Evolutionary conservation across 2,888 invertebrate species (phyloP).

Genomic region (Acanthopleura granulata): DNA sequence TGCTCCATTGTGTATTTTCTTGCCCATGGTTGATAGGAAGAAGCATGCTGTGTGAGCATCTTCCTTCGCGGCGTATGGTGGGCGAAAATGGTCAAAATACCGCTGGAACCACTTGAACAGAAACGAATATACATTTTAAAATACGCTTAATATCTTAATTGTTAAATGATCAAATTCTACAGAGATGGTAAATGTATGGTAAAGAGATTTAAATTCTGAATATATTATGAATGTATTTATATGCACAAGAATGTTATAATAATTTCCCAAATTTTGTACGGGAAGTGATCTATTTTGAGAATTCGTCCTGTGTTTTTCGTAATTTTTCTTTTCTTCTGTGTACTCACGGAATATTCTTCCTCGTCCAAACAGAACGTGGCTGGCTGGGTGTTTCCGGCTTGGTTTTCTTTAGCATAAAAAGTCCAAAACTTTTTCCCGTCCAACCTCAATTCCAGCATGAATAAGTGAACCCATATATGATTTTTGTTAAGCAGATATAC

Average conservation of each 20-base stretch:
- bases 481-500: too few species aligned
- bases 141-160: too few species aligned
- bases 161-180: too few species aligned
- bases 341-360: neutral
- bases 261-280: too few species aligned
- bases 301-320: too few species aligned
- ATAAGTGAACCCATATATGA: neutral
- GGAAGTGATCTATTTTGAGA: too few species aligned
- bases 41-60: neutral
- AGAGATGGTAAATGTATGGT: too few species aligned
- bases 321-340: neutral
- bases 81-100: neutral
- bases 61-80: neutral
- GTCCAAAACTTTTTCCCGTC: neutral
- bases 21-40: neutral
- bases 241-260: too few species aligned
- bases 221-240: too few species aligned
- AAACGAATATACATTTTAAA: neutral
- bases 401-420: neutral
- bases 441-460: neutral
- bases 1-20: neutral
- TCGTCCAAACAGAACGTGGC: neutral
- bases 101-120: neutral
- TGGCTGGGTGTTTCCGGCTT: neutral
- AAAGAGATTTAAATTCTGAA: too few species aligned